Percentiles rank a stretch among this genome's conserved stretches.
phyloP scores from a whole-genome alignment of 2,888 invertebrate genomes.

The Coenonympha arcania region DNA sequence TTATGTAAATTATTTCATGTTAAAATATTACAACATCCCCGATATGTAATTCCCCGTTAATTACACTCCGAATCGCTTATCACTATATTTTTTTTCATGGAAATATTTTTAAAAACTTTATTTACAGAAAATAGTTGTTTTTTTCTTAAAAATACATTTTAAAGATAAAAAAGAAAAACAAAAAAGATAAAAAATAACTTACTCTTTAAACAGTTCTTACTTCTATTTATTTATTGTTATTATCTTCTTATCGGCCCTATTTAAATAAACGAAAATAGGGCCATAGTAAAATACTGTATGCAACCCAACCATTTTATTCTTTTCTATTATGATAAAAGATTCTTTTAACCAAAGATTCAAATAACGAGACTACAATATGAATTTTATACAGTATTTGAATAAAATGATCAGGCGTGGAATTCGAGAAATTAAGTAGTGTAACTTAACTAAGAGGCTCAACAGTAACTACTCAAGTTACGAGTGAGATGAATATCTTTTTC shows the following conservation, averaged over 20 bases:
- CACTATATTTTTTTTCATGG: conserved; percentile 30
- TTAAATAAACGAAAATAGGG: conserved; percentile 6
- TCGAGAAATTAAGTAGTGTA: conserved; percentile 19
- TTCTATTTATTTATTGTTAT: neutral
- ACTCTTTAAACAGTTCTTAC: too few relatives aligned
- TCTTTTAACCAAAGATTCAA: neutral
- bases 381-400: neutral
- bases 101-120: conserved; percentile 16
- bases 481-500: too few relatives aligned
- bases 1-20: neutral
- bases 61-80: conserved; percentile 32
- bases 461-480: too few relatives aligned
- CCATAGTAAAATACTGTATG: conserved; percentile 18
- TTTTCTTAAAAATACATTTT: neutral
- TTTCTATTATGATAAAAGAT: neutral
- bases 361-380: neutral
- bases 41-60: conserved; percentile 18
- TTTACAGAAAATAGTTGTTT: conserved; percentile 9
- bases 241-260: neutral
- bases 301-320: conserved; percentile 11
- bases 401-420: conserved; percentile 16
- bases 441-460: conserved; percentile 9
- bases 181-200: conserved; percentile 7
- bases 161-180: neutral
- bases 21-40: conserved; percentile 11